phyloP scores from a whole-genome alignment of 2,797 vertebrate species.

The Xiphorhynchus erythropygius region DNA sequence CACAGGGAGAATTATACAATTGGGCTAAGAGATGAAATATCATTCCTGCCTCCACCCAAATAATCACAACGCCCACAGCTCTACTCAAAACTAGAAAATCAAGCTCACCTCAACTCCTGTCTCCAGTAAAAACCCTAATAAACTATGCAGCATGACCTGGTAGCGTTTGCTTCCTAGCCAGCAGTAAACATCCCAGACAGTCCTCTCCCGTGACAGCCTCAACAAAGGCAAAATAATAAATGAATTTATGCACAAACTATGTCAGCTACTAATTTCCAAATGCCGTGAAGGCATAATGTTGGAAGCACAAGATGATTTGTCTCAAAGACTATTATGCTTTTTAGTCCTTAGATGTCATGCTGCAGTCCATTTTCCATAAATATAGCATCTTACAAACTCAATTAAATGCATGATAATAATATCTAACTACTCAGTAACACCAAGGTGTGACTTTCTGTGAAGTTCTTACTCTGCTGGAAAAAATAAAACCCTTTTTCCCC shows the following conservation, averaged over 20 bases:
- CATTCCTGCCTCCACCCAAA: conserved; percentile 68
- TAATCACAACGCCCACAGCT: conserved; percentile 60
- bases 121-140: conserved; percentile 36
- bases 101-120: conserved; percentile 59
- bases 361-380: background rate
- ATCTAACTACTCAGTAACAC: background rate
- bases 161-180: conserved; percentile 11
- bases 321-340: background rate
- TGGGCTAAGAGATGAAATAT: conserved; percentile 37
- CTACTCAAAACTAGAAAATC: conserved; percentile 69
- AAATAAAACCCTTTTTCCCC: background rate
- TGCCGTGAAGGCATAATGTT: background rate
- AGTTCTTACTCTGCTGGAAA: background rate
- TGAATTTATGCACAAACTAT: background rate
- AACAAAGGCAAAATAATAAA: background rate
- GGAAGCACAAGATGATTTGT: background rate
- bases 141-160: conserved; percentile 9
- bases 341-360: background rate
- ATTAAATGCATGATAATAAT: background rate
- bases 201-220: background rate
- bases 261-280: background rate
- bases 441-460: background rate
- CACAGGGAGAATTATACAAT: conserved; percentile 32
- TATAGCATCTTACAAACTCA: background rate
- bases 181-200: background rate